phyloP scores from a whole-genome alignment of 1,140 invertebrate species.

The Druon quercuslanigerum region DNA sequence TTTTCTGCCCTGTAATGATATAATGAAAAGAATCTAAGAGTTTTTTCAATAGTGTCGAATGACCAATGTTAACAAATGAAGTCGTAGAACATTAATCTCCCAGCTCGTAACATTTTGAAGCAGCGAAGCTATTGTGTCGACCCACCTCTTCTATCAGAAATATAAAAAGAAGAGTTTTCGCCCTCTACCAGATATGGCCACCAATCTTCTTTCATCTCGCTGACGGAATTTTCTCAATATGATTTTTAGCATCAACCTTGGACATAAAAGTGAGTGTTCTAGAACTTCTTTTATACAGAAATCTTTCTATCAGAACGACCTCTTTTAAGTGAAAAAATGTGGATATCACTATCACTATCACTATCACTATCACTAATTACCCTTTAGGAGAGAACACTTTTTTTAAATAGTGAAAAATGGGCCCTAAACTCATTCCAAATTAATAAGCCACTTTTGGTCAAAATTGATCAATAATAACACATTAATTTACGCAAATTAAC shows the following conservation, averaged over 20 bases:
- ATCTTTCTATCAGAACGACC: conserved; percentile 11
- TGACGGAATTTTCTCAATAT: conserved; percentile 42
- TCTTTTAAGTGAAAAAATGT: conserved; percentile 31
- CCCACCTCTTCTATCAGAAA: conserved; percentile 34
- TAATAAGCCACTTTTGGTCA: background rate
- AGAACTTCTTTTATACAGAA: conserved; percentile 33
- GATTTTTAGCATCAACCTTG: conserved; percentile 44
- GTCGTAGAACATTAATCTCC: background rate
- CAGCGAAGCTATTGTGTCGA: conserved; percentile 42
- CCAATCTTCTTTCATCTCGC: conserved; percentile 36
- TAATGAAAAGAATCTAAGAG: background rate
- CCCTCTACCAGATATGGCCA: conserved; percentile 31
- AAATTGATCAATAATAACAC: background rate
- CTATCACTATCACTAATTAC: conserved; percentile 28
- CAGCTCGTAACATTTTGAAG: conserved; percentile 36
- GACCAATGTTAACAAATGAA: background rate
- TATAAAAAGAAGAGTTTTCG: conserved; percentile 38
- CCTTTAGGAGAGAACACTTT: background rate
- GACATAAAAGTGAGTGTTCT: conserved; percentile 52
- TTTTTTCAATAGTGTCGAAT: background rate
- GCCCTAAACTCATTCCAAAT: background rate
- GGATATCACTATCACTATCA: conserved; percentile 37
- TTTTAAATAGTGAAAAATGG: background rate
- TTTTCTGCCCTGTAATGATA: background rate
- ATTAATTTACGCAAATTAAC: background rate